Evolutionary conservation across 2,888 invertebrate species (phyloP).

Genomic region (Chymomyza procnemis): DNA sequence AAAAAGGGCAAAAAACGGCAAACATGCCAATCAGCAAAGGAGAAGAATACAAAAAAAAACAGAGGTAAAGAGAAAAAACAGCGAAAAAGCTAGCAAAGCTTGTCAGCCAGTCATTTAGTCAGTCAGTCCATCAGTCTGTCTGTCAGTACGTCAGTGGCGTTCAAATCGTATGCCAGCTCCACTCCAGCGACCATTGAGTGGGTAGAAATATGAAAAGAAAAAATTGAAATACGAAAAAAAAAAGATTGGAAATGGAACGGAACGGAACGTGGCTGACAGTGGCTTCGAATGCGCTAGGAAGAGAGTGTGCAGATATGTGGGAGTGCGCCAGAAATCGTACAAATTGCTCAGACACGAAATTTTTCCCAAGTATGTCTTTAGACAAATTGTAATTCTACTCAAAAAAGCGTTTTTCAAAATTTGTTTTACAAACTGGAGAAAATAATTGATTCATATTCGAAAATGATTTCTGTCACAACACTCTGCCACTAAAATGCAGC

Average conservation of each 20-base stretch:
- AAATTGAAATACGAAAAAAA: not conserved
- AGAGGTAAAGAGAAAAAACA: not conserved
- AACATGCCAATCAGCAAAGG: not conserved
- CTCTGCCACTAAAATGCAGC: not conserved
- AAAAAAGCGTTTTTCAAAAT: no score
- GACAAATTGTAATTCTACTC: no score
- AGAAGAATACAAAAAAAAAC: not conserved
- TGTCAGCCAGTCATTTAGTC: conserved; percentile 34
- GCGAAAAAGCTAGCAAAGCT: not conserved
- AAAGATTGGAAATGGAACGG: not conserved
- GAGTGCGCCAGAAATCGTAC: no score
- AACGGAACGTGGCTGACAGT: not conserved
- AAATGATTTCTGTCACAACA: no score
- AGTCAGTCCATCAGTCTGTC: conserved; percentile 17
- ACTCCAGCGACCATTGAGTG: not conserved
- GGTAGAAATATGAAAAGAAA: not conserved
- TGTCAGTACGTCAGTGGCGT: not conserved
- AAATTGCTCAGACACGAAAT: no score
- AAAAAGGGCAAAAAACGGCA: not conserved
- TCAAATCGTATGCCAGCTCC: not conserved
- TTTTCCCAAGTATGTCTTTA: no score
- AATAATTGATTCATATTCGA: no score
- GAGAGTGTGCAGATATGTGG: no score
- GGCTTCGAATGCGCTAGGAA: not conserved
- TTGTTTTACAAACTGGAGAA: no score